phyloP scores from a whole-genome alignment of 1,140 invertebrate genomes.

The Druon quercuslanigerum region DNA sequence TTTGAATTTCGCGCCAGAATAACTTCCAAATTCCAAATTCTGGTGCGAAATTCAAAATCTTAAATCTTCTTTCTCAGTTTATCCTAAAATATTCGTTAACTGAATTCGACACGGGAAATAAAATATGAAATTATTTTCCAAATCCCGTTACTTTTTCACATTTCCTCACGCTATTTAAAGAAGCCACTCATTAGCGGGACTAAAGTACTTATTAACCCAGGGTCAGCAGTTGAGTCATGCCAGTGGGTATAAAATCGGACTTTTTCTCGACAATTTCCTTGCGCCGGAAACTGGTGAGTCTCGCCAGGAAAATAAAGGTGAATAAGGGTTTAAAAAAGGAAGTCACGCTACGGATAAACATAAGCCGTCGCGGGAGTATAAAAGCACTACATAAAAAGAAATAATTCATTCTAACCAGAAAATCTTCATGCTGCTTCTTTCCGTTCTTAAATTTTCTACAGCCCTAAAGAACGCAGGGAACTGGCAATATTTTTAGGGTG shows the following conservation, averaged over 20 bases:
- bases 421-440: background rate
- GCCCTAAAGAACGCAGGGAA: no score
- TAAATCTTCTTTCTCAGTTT: no score
- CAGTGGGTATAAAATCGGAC: background rate
- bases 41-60: no score
- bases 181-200: background rate
- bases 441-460: background rate
- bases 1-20: background rate
- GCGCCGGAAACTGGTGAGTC: background rate
- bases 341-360: slow-evolving; percentile 5
- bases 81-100: no score
- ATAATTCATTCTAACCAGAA: background rate
- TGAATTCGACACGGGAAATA: no score
- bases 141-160: no score
- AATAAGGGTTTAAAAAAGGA: background rate
- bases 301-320: background rate
- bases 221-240: slow-evolving; percentile 3
- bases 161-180: background rate
- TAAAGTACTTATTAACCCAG: background rate
- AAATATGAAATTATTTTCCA: no score
- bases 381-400: background rate
- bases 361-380: background rate
- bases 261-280: background rate
- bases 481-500: no score
- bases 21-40: no score